Conservation (phyloP, 2,797 vertebrate species). For the Cetoscarus ocellatus region DNA sequence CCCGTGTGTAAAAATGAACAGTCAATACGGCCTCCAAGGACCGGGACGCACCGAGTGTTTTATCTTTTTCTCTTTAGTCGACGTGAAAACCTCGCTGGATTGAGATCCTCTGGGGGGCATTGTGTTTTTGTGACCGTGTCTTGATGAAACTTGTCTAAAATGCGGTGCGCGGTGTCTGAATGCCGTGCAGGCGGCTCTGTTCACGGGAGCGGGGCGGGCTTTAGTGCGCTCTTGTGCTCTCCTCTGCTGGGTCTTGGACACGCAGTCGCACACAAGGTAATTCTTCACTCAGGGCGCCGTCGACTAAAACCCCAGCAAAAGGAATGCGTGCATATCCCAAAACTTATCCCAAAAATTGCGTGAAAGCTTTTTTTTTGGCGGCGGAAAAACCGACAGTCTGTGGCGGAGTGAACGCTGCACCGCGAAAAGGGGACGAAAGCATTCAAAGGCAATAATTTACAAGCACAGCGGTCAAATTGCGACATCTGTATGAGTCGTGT, state of each 20-base stretch:
- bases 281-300: conserved; percentile 57
- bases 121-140: conserved; percentile 39
- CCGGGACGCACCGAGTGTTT: conserved; percentile 43
- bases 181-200: conserved; percentile 62
- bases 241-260: conserved; percentile 71
- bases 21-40: conserved; percentile 54
- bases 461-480: conserved; percentile 74
- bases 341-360: conserved; percentile 55
- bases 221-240: conserved; percentile 78
- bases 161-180: conserved; percentile 57
- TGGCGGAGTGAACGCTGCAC: conserved; percentile 46
- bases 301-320: conserved; percentile 36
- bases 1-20: conserved; percentile 46
- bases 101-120: conserved; percentile 6
- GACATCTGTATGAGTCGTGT: conserved; percentile 71
- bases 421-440: conserved; percentile 48
- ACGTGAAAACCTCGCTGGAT: conserved; percentile 8
- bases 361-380: conserved; percentile 14
- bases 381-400: conserved; percentile 12
- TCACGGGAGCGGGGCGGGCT: conserved; percentile 79
- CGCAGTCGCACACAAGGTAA: conserved; percentile 72
- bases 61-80: conserved; percentile 12
- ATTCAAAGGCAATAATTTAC: conserved; percentile 64
- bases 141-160: conserved; percentile 76
- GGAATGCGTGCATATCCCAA: conserved; percentile 29